A percentile compares a stretch with the other conserved stretches of the same genome.
Evolutionary conservation across 2,888 invertebrate genomes (phyloP).

Genomic region (Chrysotoxum bicinctum): DNA sequence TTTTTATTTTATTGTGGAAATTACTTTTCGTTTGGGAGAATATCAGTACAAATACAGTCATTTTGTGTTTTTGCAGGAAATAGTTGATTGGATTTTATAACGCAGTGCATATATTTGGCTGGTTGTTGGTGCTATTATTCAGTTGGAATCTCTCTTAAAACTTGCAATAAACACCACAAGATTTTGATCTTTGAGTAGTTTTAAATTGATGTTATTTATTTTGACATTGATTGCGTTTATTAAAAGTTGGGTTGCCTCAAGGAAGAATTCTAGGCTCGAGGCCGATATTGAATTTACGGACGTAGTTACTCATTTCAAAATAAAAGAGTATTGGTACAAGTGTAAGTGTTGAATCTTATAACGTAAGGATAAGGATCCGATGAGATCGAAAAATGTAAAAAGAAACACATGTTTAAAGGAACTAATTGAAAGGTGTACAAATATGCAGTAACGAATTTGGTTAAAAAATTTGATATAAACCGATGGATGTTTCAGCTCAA

Average conservation of each 20-base stretch:
- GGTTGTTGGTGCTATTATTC: not conserved
- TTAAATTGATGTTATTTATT: not conserved
- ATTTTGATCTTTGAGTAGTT: not conserved
- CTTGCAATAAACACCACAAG: not conserved
- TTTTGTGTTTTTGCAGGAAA: not conserved
- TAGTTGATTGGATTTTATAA: conserved; percentile 5
- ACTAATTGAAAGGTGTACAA: no score
- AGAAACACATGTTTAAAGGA: no score
- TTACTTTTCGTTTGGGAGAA: not conserved
- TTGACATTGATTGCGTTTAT: not conserved
- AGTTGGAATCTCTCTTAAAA: not conserved
- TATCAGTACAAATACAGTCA: not conserved
- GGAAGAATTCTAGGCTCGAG: not conserved
- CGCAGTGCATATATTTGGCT: not conserved
- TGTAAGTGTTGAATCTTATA: no score
- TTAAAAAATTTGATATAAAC: no score
- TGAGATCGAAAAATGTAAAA: no score
- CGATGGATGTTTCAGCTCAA: no score
- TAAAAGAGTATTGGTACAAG: no score
- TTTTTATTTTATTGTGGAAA: not conserved
- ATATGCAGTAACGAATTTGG: no score
- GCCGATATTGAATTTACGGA: no score
- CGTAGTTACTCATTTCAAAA: no score
- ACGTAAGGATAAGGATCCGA: no score
- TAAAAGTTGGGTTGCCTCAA: not conserved